Base-by-base conservation (phyloP, 2,888 invertebrate species). In the Piscicola geometra region DNA sequence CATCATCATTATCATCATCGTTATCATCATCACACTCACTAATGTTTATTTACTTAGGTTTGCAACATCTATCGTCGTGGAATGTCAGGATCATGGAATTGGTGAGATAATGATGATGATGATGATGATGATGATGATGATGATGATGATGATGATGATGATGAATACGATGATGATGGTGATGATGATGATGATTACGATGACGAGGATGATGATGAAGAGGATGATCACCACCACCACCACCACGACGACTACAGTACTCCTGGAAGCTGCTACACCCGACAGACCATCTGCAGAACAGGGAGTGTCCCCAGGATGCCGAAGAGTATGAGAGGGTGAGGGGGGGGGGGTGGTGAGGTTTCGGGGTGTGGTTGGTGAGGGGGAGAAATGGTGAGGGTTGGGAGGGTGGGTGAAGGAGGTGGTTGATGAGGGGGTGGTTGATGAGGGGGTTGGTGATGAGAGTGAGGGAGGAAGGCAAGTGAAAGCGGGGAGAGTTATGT, bases 191-290 rank as follows among this genome's bases (percentile, higher is more conserved):
- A 41, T 41, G 41, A 41, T 41, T 5, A 41, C 15, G 41, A 41
- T 5, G 41, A 41, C 15, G 41, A 41, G 41, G 41, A 41, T 41
- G 41, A 41, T 41, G 41, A 41, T 41, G 41, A 15, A 5, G 41
- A 41, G 5, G n/a, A 68, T 68, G 21, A 32, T 32, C 67, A 66
- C 32, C 67, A 35, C 18, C 67, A 33, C 28, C 18, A 35, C 30
- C 64, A 30, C 36, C 25, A 9, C 72, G 15, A 21, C 25, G 32
- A 32, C 52, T 41, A n/a, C 77, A 80, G 80, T 96, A 95, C 86
- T 94, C 96, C 0, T 99, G 98, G 97, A 99, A 99, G 87, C 88
- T 99, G 76, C 88, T 98, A 80, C 96, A 99, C 86, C 98, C 98
- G 0, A 98, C 97, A 0, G 97, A 99, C 87, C 94, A 94, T 84